These are phyloP conservation scores for Pollenia angustigena DNA, from an alignment of 2,888 invertebrate genomes.

Conservation along the genomic window DNA sequence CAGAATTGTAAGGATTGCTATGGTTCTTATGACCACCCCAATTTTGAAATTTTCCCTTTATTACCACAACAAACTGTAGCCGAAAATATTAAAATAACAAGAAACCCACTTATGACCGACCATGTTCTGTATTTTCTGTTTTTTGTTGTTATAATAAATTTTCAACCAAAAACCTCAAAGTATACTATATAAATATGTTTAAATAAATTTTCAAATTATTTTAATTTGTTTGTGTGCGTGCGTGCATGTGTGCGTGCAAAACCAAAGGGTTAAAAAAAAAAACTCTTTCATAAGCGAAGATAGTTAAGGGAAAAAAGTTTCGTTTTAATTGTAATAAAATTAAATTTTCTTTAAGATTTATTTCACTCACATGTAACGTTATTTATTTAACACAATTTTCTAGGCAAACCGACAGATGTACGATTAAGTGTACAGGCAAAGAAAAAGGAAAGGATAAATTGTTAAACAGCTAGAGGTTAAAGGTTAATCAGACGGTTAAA, in stretches of 20 bases:
- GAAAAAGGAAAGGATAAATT: constrained; percentile 27
- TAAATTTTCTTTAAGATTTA: constrained; percentile 51
- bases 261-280: neutral
- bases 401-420: constrained; percentile 18
- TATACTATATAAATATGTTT: constrained; percentile 36
- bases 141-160: constrained; percentile 33
- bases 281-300: neutral
- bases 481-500: constrained; percentile 26
- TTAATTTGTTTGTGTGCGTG: constrained; percentile 36
- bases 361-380: constrained; percentile 50
- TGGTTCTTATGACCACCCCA: no score
- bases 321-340: constrained; percentile 41
- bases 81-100: no score
- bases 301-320: constrained; percentile 7
- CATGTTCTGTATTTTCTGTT: neutral
- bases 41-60: no score
- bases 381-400: constrained; percentile 43
- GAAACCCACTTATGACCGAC: no score
- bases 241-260: neutral
- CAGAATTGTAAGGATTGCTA: no score
- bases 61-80: no score
- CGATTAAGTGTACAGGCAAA: no score
- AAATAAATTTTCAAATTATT: constrained; percentile 59
- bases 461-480: constrained; percentile 56
- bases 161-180: constrained; percentile 54